Percentiles rank a stretch among this genome's conserved stretches.
Conservation (phyloP, 2,113 vertebrate genomes). For the Oenanthe melanoleuca region DNA sequence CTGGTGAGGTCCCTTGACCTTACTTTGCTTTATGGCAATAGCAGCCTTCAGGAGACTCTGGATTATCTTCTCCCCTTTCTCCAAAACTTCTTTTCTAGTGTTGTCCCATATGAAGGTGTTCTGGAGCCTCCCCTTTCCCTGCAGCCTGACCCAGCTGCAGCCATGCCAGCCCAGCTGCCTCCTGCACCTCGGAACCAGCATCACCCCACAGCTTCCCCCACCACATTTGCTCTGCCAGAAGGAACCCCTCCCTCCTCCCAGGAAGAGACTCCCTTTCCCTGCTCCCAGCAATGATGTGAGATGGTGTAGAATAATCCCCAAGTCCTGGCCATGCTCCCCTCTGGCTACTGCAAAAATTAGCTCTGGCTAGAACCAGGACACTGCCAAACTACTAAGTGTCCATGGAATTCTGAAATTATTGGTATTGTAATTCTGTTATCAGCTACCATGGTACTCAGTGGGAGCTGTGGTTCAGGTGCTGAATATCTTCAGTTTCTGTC, state of each 20-base stretch:
- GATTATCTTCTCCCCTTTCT: background rate
- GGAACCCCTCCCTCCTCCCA: background rate
- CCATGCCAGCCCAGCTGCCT: background rate
- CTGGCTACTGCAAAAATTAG: background rate
- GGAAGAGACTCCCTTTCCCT: background rate
- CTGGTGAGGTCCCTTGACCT: background rate
- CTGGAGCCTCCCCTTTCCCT: background rate
- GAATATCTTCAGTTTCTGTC: background rate
- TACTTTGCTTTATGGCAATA: background rate
- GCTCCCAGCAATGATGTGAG: background rate
- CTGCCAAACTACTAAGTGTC: background rate
- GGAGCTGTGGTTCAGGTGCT: background rate
- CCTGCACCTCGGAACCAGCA: accelerated
- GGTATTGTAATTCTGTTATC: background rate
- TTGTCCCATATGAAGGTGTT: background rate
- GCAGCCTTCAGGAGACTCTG: background rate
- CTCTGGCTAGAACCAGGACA: background rate
- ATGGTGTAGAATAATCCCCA: background rate
- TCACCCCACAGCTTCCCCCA: accelerated
- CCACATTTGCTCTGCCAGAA: background rate
- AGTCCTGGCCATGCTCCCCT: background rate
- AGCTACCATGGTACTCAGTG: background rate
- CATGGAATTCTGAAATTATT: background rate
- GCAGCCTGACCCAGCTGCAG: background rate
- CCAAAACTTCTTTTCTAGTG: background rate